A percentile compares a stretch with the other conserved stretches of the same genome.
These are phyloP conservation scores for Panagrolaimus sp. DNA, from an alignment of 1,140 invertebrate species.

Conservation along the genomic window DNA sequence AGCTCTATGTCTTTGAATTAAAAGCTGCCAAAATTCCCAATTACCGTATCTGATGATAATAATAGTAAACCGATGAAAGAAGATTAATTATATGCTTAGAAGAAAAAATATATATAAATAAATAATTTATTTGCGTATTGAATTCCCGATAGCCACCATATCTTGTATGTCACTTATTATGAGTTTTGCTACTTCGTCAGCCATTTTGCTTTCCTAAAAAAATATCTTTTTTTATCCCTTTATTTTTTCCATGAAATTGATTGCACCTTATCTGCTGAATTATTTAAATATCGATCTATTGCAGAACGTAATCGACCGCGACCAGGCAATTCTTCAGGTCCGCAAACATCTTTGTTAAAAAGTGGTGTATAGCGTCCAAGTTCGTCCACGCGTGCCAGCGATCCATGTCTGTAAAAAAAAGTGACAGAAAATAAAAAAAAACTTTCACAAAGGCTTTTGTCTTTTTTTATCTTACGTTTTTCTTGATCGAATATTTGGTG, in stretches of 20 bases:
- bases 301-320: neutral
- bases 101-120: too few relatives aligned
- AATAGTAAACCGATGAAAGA: too few relatives aligned
- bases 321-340: neutral
- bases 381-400: conserved; percentile 18
- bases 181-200: conserved; percentile 9
- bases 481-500: neutral
- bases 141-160: conserved; percentile 10
- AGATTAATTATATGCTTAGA: too few relatives aligned
- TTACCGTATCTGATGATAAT: too few relatives aligned
- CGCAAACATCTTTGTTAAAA: conserved; percentile 13
- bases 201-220: conserved; percentile 11
- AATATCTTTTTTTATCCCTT: neutral
- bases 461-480: too few relatives aligned
- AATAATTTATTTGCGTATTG: conserved; percentile 9
- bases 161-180: conserved; percentile 14
- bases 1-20: too few relatives aligned
- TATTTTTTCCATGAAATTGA: neutral
- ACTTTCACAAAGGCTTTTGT: too few relatives aligned
- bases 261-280: neutral
- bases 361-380: conserved; percentile 15
- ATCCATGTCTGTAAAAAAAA: conserved; percentile 8
- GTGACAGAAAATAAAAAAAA: neutral
- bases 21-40: too few relatives aligned
- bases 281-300: conserved; percentile 2